These are phyloP conservation scores for Torymus aiolomorphi DNA, from an alignment of 2,888 invertebrate species.

Conservation along the genomic window DNA sequence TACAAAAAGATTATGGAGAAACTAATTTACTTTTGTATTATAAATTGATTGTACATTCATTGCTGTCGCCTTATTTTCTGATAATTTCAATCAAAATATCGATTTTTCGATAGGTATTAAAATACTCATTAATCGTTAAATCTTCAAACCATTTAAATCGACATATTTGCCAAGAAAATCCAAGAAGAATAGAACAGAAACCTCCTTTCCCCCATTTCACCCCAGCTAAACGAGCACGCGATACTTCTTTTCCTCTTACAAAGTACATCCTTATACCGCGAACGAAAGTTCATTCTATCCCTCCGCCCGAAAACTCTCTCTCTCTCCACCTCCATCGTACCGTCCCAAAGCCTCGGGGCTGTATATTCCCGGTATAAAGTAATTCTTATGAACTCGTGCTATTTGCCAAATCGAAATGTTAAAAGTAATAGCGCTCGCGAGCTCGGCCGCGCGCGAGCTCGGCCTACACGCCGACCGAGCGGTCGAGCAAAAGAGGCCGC, in stretches of 20 bases:
- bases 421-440: slow-evolving; percentile 33
- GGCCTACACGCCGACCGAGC: neutral
- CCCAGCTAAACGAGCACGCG: slow-evolving; percentile 13
- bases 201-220: neutral
- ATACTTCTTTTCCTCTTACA: too few relatives aligned
- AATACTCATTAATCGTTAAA: too few relatives aligned
- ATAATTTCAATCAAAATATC: too few relatives aligned
- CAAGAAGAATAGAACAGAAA: neutral
- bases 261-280: neutral
- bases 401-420: slow-evolving; percentile 54
- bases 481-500: slow-evolving; percentile 30
- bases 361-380: slow-evolving; percentile 13
- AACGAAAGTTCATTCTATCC: slow-evolving; percentile 22
- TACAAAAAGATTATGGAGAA: too few relatives aligned
- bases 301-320: neutral
- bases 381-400: slow-evolving; percentile 46
- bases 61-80: too few relatives aligned
- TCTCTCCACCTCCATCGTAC: neutral
- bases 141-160: neutral
- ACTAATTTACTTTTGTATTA: too few relatives aligned
- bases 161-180: neutral
- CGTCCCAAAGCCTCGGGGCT: neutral
- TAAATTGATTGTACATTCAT: too few relatives aligned
- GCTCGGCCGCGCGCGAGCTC: neutral
- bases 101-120: neutral